Percentiles rank a stretch among this genome's conserved stretches.
phyloP scores from a whole-genome alignment of 2,888 invertebrate species.

The Cantharis nigra region DNA sequence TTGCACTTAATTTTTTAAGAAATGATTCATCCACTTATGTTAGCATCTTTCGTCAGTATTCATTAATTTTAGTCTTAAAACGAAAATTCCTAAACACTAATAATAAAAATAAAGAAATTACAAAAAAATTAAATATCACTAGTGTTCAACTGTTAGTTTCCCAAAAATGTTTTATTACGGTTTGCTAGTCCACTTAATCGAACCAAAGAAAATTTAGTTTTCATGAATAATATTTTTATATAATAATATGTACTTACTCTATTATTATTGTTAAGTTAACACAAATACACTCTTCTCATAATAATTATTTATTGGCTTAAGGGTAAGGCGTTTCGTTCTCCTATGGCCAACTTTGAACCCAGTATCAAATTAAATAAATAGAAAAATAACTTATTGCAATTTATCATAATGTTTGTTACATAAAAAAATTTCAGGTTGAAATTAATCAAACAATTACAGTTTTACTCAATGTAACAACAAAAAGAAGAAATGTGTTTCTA shows the following conservation, averaged over 20 bases:
- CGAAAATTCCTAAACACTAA: background rate
- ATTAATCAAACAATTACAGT: too few species aligned
- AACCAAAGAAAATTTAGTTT: background rate
- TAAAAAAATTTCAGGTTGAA: too few species aligned
- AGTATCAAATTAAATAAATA: too few species aligned
- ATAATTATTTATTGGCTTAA: too few species aligned
- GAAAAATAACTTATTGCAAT: too few species aligned
- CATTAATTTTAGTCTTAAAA: background rate
- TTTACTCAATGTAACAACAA: too few species aligned
- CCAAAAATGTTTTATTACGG: background rate
- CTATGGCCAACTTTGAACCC: too few species aligned
- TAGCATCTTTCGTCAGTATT: background rate
- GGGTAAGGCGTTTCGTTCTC: too few species aligned
- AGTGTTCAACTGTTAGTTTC: background rate
- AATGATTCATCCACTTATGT: background rate
- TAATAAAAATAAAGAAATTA: background rate
- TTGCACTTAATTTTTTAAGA: background rate
- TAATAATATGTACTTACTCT: background rate
- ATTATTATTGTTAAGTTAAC: too few species aligned
- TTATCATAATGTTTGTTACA: too few species aligned
- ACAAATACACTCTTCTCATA: too few species aligned
- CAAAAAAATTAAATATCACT: background rate
- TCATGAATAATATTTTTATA: background rate
- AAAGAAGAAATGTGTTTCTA: too few species aligned
- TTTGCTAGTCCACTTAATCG: background rate